Evolutionary conservation across 2,888 invertebrate species (phyloP).

Genomic region (Abrostola triplasia): DNA sequence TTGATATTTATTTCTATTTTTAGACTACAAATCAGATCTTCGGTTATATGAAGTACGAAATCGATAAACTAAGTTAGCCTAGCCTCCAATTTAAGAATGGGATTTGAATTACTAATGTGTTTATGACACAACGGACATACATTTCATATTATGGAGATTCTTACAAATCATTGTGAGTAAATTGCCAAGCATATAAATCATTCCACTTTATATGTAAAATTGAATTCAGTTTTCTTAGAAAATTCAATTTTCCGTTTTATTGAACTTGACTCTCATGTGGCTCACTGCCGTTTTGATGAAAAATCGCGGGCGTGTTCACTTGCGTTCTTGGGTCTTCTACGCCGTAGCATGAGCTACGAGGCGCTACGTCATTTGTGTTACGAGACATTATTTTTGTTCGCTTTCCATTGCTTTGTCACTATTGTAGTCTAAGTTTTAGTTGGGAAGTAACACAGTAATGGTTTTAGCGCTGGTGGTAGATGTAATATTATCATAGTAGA

Average conservation of each 20-base stretch:
- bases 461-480: slow-evolving; percentile 3
- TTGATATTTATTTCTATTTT: too few relatives aligned
- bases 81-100: too few relatives aligned
- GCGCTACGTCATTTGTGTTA: slow-evolving; percentile 5
- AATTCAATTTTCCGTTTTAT: slow-evolving; percentile 37
- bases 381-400: not conserved
- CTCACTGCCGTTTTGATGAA: slow-evolving; percentile 16
- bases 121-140: too few relatives aligned
- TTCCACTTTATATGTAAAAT: not conserved
- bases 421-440: not conserved
- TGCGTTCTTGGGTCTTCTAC: slow-evolving; percentile 47
- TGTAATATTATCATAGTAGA: slow-evolving; percentile 4
- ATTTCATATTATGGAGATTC: too few relatives aligned
- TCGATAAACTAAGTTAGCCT: too few relatives aligned
- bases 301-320: slow-evolving; percentile 37
- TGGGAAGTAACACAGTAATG: slow-evolving; percentile 7
- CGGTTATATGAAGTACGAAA: too few relatives aligned
- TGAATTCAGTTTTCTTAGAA: slow-evolving; percentile 6
- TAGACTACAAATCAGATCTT: too few relatives aligned
- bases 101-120: too few relatives aligned
- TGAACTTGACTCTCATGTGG: slow-evolving; percentile 24
- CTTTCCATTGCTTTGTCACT: slow-evolving; percentile 25
- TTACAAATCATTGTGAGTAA: too few relatives aligned
- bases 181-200: not conserved
- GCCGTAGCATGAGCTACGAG: slow-evolving; percentile 49